Evolutionary conservation across 2,888 invertebrate genomes (phyloP), one percentile per base, ranked within the genome.

Genomic region (Onchidella celtica): DNA sequence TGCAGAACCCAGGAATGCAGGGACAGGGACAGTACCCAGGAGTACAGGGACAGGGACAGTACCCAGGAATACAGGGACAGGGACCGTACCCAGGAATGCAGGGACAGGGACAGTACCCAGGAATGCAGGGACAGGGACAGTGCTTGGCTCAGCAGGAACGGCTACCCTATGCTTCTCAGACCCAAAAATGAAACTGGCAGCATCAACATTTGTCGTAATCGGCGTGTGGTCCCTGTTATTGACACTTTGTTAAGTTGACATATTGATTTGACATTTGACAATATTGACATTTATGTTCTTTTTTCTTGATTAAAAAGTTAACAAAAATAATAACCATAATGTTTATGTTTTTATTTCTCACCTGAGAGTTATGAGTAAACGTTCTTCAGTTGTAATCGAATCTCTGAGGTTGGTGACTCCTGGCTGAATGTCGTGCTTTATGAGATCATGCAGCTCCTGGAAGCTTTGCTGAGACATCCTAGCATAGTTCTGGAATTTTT

Each of bases 141-240:
- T 61, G n/a, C 61, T n/a, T 17, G 61, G 61, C 61, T 61, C 61
- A 61, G 61, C 61, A 61, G 61, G 61, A 55, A 47, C 47, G 17
- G 47, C 47, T 47, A 47, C 47, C 47, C n/a, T 61, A 61, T 61
- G 61, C 61, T 61, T 61, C 61, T n/a, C 61, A 61, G 27, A 61
- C n/a, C 61, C 61, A 61, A 27, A 9, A 61, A 61, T 9, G 61
- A 61, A 61, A 61, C 61, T 61, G n/a, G 61, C 6, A 61, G 61
- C 61, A 61, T 61, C 61, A 61, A n/a, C 4, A 61, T 14, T 61
- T 14, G 6, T 6, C n/a, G 61, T 61, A 24, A 61, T 61, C n/a
- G 61, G n/a, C 27, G 61, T 61, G 61, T 61, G 61, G 61, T 61
- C 61, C 61, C 61, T 61, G 61, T 61, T 61, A 61, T 47, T 47